Conservation (phyloP, 2,888 invertebrate genomes). For the Masnerella sp. region DNA sequence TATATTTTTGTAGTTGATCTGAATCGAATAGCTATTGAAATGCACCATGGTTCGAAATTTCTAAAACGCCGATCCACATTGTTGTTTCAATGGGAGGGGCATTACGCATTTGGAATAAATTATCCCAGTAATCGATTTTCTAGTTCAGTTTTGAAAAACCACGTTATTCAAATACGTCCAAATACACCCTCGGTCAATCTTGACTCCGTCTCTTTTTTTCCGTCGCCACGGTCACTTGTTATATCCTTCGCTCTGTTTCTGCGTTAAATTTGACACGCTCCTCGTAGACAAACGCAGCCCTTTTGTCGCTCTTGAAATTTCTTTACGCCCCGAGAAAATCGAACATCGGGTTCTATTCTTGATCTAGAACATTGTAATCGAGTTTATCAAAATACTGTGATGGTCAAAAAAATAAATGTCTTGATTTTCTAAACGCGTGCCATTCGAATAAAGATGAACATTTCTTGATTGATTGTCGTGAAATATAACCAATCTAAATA, state of each 20-base stretch:
- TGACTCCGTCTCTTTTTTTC: conserved; percentile 31
- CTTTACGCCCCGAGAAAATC: conserved; percentile 35
- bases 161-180: conserved; percentile 41
- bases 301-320: conserved; percentile 26
- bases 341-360: conserved; percentile 42
- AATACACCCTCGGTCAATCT: conserved; percentile 42
- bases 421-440: conserved; percentile 48
- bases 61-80: conserved; percentile 42
- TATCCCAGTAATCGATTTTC: conserved; percentile 58
- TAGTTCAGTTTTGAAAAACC: conserved; percentile 49
- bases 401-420: conserved; percentile 20
- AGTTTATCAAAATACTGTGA: conserved; percentile 28
- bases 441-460: conserved; percentile 34
- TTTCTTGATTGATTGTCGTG: conserved; percentile 1
- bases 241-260: conserved; percentile 41
- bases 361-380: conserved; percentile 42
- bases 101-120: conserved; percentile 49
- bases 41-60: conserved; percentile 27
- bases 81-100: conserved; percentile 38
- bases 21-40: conserved; percentile 25
- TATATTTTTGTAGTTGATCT: conserved; percentile 42
- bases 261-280: conserved; percentile 32
- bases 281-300: conserved; percentile 20
- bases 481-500: not conserved
- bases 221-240: conserved; percentile 40